phyloP scores from a whole-genome alignment of 2,888 invertebrate species.

The Homarus gammarus region DNA sequence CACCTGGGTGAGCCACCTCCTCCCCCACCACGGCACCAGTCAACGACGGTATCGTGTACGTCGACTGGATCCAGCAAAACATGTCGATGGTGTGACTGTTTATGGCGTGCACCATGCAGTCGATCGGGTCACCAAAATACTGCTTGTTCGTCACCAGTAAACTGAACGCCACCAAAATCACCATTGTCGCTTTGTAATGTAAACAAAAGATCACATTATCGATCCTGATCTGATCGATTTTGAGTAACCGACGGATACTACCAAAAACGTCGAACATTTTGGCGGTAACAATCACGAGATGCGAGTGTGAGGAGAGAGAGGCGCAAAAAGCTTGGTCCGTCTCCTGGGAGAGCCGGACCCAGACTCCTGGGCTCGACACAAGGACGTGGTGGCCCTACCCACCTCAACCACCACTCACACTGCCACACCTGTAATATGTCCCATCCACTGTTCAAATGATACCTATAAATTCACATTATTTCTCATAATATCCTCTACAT shows the following conservation, averaged over 20 bases:
- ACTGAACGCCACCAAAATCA: conserved; percentile 80
- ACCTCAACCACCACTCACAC: too few species aligned
- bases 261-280: conserved; percentile 85
- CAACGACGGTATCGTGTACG: conserved; percentile 91
- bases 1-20: conserved; percentile 90
- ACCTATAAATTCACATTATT: too few species aligned
- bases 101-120: conserved; percentile 78
- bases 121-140: conserved; percentile 81
- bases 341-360: too few species aligned
- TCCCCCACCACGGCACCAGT: conserved; percentile 78
- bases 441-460: too few species aligned
- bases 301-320: too few species aligned
- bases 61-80: conserved; percentile 92
- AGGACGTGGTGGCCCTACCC: too few species aligned
- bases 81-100: conserved; percentile 66
- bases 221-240: conserved; percentile 87
- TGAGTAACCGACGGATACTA: conserved; percentile 84
- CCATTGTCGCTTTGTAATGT: conserved; percentile 85
- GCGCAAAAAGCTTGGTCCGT: too few species aligned
- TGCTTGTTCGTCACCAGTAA: conserved; percentile 80
- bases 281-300: background rate
- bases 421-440: too few species aligned
- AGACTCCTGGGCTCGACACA: too few species aligned
- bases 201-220: conserved; percentile 96
- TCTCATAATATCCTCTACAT: too few species aligned